phyloP scores from a whole-genome alignment of 2,888 invertebrate species.

The Diadromus collaris region DNA sequence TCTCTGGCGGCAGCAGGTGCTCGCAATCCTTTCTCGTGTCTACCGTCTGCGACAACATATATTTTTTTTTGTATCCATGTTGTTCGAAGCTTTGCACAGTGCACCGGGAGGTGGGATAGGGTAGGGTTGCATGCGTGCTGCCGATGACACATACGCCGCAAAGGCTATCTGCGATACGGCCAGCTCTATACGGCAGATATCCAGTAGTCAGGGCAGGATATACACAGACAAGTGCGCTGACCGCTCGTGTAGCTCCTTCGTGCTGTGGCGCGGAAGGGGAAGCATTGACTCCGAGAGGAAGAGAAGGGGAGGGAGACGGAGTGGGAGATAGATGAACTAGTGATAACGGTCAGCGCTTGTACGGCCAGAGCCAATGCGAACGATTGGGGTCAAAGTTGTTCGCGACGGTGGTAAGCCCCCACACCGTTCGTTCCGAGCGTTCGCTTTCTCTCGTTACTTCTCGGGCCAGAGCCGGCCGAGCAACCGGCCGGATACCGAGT shows the following conservation, averaged over 20 bases:
- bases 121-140: conserved; percentile 27
- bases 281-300: conserved; percentile 8
- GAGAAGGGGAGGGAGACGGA: conserved; percentile 21
- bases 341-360: conserved; percentile 55
- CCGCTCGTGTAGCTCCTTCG: conserved; percentile 20
- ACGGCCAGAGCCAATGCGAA: conserved; percentile 66
- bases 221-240: conserved; percentile 30
- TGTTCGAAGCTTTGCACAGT: conserved; percentile 8
- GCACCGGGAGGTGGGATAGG: background rate
- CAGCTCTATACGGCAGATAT: background rate
- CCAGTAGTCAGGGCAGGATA: conserved; percentile 27
- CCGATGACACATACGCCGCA: conserved; percentile 40
- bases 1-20: conserved; percentile 46
- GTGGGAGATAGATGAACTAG: conserved; percentile 38
- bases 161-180: conserved; percentile 34
- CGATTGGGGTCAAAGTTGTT: conserved; percentile 77
- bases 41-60: conserved; percentile 35
- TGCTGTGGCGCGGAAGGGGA: background rate
- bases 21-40: conserved; percentile 26
- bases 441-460: background rate
- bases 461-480: conserved; percentile 23
- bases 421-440: conserved; percentile 25
- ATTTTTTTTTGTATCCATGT: background rate
- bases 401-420: conserved; percentile 62
- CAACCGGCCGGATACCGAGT: conserved; percentile 62